phyloP scores from a whole-genome alignment of 1,140 invertebrate genomes.

The Pachyrhynchus sulphureomaculatus region DNA sequence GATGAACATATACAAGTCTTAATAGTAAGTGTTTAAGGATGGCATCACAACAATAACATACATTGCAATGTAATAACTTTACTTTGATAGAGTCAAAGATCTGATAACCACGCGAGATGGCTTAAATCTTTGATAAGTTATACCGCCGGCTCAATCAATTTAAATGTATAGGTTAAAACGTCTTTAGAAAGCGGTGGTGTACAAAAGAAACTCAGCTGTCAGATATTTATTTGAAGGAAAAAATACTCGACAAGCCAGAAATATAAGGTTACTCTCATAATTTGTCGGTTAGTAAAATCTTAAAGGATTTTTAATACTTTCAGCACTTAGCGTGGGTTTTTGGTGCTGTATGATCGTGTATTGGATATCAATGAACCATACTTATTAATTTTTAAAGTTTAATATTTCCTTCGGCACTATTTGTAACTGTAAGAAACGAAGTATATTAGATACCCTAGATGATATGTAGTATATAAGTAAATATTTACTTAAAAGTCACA shows the following conservation, averaged over 20 bases:
- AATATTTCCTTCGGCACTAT: too few species aligned
- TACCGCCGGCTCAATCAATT: constrained; percentile 22
- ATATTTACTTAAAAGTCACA: too few species aligned
- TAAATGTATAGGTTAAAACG: constrained; percentile 30
- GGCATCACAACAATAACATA: constrained; percentile 30
- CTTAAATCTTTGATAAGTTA: constrained; percentile 19
- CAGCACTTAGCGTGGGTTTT: neutral
- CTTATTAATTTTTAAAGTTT: too few species aligned
- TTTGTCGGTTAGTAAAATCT: constrained; percentile 2
- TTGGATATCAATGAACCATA: too few species aligned
- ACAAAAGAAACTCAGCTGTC: constrained; percentile 15
- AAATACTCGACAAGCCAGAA: constrained; percentile 14
- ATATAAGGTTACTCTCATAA: constrained; percentile 3
- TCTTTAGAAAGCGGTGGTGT: constrained; percentile 24
- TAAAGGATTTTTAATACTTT: constrained; percentile 3
- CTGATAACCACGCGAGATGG: constrained; percentile 14
- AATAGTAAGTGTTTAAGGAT: constrained; percentile 18
- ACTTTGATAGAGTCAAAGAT: constrained; percentile 11
- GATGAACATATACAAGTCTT: neutral
- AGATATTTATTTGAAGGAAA: constrained; percentile 16
- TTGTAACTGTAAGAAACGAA: too few species aligned
- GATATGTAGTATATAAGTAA: too few species aligned
- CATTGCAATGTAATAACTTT: constrained; percentile 1
- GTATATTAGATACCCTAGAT: too few species aligned
- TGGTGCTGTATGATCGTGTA: too few species aligned